phyloP scores from a whole-genome alignment of 2,113 vertebrate species.

The Varanus salvator region DNA sequence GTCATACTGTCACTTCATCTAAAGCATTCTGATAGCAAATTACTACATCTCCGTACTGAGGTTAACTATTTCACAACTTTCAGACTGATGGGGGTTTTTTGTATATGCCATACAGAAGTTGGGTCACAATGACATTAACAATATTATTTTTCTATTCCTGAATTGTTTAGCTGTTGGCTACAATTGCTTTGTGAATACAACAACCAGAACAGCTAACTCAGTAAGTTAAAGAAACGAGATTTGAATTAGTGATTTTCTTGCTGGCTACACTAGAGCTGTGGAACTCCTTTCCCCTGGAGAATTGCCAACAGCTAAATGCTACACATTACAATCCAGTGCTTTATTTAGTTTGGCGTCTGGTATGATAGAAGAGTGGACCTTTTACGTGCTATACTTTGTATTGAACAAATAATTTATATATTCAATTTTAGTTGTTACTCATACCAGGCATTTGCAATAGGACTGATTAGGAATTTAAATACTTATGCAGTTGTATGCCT shows the following conservation, averaged over 20 bases:
- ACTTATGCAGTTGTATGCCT: neutral
- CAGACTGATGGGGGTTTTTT: fast-evolving
- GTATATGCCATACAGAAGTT: neutral
- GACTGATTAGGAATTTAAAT: neutral
- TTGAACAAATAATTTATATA: neutral
- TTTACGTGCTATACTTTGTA: neutral
- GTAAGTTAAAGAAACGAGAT: conserved; percentile 82
- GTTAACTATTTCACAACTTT: conserved; percentile 20
- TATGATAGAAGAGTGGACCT: neutral
- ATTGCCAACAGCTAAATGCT: neutral
- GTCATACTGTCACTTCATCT: neutral
- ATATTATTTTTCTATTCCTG: conserved; percentile 38
- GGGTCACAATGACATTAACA: conserved; percentile 6
- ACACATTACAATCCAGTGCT: neutral
- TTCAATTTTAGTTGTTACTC: neutral
- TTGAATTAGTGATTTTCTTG: conserved; percentile 26
- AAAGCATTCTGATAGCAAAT: conserved; percentile 4
- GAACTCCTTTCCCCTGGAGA: neutral
- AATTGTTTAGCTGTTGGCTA: conserved; percentile 91
- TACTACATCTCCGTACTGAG: neutral
- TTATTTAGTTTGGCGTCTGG: neutral
- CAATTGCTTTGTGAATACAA: conserved; percentile 96
- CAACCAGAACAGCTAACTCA: conserved; percentile 96
- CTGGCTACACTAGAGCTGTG: neutral
- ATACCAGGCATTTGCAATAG: neutral